These are phyloP conservation scores for Amphiduros pacificus DNA, from an alignment of 2,888 invertebrate genomes.

Conservation along the genomic window DNA sequence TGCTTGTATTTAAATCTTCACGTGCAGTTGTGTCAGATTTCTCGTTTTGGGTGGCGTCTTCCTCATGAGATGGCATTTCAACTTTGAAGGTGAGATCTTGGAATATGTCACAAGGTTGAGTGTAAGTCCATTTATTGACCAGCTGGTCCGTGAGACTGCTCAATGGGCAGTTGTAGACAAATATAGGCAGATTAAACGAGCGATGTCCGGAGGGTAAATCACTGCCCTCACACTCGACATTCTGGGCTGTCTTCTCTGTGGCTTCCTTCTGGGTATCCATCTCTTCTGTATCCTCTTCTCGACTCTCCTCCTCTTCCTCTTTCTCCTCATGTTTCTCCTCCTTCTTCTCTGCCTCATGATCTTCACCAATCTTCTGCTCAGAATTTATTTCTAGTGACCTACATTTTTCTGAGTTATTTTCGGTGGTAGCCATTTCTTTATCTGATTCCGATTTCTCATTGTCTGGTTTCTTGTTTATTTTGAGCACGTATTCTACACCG, in stretches of 20 bases:
- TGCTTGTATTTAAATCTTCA: too few species aligned
- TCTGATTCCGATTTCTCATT: not conserved
- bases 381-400: not conserved
- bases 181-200: conserved; percentile 63
- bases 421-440: not conserved
- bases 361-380: not conserved
- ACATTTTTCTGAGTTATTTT: not conserved
- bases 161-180: conserved; percentile 71
- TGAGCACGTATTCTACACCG: not conserved
- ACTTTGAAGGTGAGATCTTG: conserved; percentile 50
- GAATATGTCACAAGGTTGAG: conserved; percentile 42
- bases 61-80: not conserved
- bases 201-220: not conserved
- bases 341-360: not conserved
- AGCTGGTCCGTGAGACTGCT: conserved; percentile 63
- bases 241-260: not conserved
- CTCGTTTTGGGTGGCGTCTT: not conserved
- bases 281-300: not conserved
- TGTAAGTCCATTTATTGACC: conserved; percentile 44
- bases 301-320: not conserved
- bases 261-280: not conserved
- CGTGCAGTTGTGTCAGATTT: not conserved
- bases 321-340: not conserved
- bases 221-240: not conserved
- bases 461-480: not conserved